Conservation (phyloP, 35 echinoderm and acorn worm genomes). For the Ophiothrix spiculata region DNA sequence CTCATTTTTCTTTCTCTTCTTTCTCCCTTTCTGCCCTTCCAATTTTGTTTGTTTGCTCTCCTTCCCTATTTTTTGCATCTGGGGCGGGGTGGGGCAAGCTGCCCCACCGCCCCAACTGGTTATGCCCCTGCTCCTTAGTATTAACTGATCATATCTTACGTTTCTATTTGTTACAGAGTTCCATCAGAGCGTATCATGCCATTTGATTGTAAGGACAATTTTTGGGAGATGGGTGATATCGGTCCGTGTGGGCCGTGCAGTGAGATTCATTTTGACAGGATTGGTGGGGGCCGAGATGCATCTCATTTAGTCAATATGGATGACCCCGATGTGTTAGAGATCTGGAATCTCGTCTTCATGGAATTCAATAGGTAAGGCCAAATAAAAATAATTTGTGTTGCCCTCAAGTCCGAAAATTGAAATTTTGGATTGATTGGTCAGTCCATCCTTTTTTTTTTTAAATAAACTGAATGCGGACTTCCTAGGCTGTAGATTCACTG, state of each 20-base stretch:
- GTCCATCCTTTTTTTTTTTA: too few species aligned
- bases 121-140: background rate
- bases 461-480: too few species aligned
- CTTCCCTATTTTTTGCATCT: too few species aligned
- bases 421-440: too few species aligned
- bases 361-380: conserved; percentile 85
- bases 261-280: conserved; percentile 89
- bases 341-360: conserved; percentile 95
- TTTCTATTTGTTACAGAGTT: conserved; percentile 37
- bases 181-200: conserved; percentile 74
- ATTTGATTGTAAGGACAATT: conserved; percentile 86
- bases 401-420: too few species aligned
- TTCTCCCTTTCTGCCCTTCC: background rate
- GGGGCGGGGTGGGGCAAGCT: background rate
- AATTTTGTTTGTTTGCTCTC: background rate
- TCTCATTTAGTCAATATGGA: conserved; percentile 84
- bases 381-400: too few species aligned
- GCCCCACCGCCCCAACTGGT: background rate
- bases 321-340: conserved; percentile 87
- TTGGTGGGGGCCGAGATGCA: conserved; percentile 85
- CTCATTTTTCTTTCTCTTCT: background rate
- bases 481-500: too few species aligned
- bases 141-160: too few species aligned
- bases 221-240: conserved; percentile 92
- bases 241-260: conserved; percentile 82